Percentiles rank a stretch among this genome's conserved stretches.
phyloP scores from a whole-genome alignment of 2,797 vertebrate species.

The Euphonia xanthogaster region DNA sequence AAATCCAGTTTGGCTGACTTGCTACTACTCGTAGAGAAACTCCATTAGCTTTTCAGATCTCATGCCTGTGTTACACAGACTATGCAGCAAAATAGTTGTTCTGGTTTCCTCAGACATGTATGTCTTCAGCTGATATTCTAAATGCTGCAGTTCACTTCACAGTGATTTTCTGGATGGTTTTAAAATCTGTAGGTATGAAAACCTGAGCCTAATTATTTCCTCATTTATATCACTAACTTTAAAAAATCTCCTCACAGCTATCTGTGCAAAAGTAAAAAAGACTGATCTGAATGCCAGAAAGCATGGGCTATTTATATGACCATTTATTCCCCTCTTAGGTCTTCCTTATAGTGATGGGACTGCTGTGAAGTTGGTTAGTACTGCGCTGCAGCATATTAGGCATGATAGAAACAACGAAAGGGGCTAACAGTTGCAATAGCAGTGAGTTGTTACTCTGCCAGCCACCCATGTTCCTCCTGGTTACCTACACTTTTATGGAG shows the following conservation, averaged over 20 bases:
- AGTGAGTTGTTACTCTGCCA: not conserved
- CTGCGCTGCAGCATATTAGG: not conserved
- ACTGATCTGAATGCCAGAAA: not conserved
- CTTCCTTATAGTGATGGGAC: not conserved
- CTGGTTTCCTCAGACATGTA: not conserved
- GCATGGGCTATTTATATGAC: not conserved
- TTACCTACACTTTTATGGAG: not conserved
- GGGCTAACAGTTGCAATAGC: not conserved
- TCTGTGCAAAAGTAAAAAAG: not conserved
- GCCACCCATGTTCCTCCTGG: not conserved
- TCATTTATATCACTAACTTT: not conserved
- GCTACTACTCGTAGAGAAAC: not conserved
- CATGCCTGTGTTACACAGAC: not conserved
- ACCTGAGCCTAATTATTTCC: not conserved
- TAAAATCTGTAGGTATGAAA: not conserved
- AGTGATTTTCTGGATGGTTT: not conserved
- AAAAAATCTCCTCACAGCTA: not conserved
- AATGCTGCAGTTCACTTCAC: not conserved
- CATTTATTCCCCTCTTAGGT: not conserved
- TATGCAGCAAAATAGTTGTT: not conserved
- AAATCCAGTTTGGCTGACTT: not conserved
- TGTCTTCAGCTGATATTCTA: not conserved
- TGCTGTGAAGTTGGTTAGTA: not conserved
- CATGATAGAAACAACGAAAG: not conserved
- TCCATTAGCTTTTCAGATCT: not conserved